Percentiles rank a stretch among this genome's conserved stretches.
Evolutionary conservation across 53 echinoderm and acorn worm species (phyloP).

Genomic region (Echinometra lucunter): DNA sequence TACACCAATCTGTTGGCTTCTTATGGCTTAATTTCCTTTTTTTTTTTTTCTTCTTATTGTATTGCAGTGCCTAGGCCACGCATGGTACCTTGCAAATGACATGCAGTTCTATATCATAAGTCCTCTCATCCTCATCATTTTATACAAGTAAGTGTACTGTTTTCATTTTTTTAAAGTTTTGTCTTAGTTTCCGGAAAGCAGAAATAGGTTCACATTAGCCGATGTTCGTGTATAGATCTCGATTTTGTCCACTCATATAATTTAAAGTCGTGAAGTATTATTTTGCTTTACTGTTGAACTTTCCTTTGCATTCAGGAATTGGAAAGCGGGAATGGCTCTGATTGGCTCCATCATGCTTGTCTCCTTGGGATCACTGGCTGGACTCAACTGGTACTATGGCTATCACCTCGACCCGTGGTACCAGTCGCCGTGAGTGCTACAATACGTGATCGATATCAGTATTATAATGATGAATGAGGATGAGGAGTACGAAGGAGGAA

Average conservation of each 20-base stretch:
- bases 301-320: background rate
- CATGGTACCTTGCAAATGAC: conserved; percentile 85
- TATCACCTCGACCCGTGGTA: background rate
- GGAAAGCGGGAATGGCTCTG: conserved; percentile 48
- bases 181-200: background rate
- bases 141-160: conserved; percentile 79
- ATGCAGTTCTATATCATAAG: conserved; percentile 89
- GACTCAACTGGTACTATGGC: conserved; percentile 45
- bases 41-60: too few species aligned
- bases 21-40: background rate
- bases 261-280: too few species aligned
- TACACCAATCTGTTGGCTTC: background rate
- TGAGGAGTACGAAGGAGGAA: too few species aligned
- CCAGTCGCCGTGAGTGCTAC: background rate
- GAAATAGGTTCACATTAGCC: too few species aligned
- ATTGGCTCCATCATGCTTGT: conserved; percentile 34
- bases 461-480: too few species aligned
- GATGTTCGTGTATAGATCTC: too few species aligned
- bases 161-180: background rate
- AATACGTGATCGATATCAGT: background rate
- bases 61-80: conserved; percentile 79
- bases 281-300: background rate
- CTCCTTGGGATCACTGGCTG: conserved; percentile 3
- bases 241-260: too few species aligned
- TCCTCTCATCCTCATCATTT: conserved; percentile 77